Evolutionary conservation across 2,888 invertebrate genomes (phyloP).

Genomic region (Agrotis ipsilon): DNA sequence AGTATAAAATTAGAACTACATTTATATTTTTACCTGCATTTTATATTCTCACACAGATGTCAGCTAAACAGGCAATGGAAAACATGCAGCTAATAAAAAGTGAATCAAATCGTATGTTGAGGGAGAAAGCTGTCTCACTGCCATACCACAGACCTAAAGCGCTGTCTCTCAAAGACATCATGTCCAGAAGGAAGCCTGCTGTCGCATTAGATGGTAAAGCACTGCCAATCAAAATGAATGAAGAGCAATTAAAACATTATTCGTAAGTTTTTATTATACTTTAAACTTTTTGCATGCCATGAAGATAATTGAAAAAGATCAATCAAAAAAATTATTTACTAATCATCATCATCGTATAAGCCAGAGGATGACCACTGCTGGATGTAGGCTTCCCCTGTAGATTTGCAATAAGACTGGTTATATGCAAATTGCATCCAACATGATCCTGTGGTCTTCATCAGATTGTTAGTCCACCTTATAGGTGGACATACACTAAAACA

Average conservation of each 20-base stretch:
- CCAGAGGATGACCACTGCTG: too few species aligned
- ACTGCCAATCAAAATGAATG: conserved; percentile 92
- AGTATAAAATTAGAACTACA: background rate
- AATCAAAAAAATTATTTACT: too few species aligned
- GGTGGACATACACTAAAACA: too few species aligned
- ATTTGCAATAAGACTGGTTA: too few species aligned
- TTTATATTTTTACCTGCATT: background rate
- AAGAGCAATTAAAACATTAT: conserved; percentile 92
- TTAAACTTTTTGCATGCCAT: background rate
- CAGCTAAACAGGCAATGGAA: conserved; percentile 93
- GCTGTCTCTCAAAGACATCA: conserved; percentile 95
- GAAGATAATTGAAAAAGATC: too few species aligned
- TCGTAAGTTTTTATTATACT: conserved; percentile 88
- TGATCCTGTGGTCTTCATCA: too few species aligned
- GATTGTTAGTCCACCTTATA: too few species aligned
- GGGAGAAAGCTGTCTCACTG: conserved; percentile 94
- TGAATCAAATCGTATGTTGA: conserved; percentile 95
- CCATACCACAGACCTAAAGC: conserved; percentile 97
- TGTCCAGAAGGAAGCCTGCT: conserved; percentile 86
- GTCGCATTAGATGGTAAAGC: conserved; percentile 84
- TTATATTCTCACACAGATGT: conserved; percentile 85
- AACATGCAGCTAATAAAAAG: conserved; percentile 95
- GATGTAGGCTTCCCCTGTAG: too few species aligned
- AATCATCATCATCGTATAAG: too few species aligned
- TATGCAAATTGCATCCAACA: too few species aligned